Base-by-base conservation (phyloP, 2,113 vertebrate genomes). In the Coptodon rendalli region DNA sequence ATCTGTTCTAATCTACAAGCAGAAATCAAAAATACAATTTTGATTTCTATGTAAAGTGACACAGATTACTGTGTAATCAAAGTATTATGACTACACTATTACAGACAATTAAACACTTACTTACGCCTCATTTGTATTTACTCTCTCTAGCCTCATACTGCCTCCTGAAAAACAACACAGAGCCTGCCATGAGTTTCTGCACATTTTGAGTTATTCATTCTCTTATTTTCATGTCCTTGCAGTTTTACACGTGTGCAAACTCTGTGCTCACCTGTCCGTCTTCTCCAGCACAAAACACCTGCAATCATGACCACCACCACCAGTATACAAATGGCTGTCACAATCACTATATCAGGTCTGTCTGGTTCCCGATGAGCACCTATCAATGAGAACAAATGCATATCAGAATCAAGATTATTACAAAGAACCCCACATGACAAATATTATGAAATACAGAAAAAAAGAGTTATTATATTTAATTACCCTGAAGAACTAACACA, bases 241-340 rank as follows among this genome's bases (percentile, higher is more conserved):
- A 27, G 59, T 11, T 16, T 61, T 52, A 50, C 45, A 80, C 17
- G 57, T 52, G 7, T 34, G 45, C 10, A 31, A 50, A n/a, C 27
- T 78, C 27, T 78, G 45, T 78, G 27, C 27, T 78, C 17, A 78
- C 73, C 73, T 31, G 45, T 19, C 73, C 6, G 2, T 52, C 45
- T 52, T 52, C 73, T 78, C 10, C 27, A 50, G 48, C 27, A 52
- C 27, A 78, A 29, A 38, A 71, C 1, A 9, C 34, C 7, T 2
- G 9, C 0, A 0, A 45, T 1, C 3, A 40, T 1, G 3, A 50
- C 3, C 7, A 31, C 0, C 4, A 31, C 0, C 0, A 38, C 0
- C 0, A 56, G 1, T 10, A n/a, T 13, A 9, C 5, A 24, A 19
- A 31, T n/a, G 22, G 16, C 29, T 80, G 1, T 22, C 34, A 3